Conservation (phyloP, 2,113 vertebrate species). For the Saguinus midas region DNA sequence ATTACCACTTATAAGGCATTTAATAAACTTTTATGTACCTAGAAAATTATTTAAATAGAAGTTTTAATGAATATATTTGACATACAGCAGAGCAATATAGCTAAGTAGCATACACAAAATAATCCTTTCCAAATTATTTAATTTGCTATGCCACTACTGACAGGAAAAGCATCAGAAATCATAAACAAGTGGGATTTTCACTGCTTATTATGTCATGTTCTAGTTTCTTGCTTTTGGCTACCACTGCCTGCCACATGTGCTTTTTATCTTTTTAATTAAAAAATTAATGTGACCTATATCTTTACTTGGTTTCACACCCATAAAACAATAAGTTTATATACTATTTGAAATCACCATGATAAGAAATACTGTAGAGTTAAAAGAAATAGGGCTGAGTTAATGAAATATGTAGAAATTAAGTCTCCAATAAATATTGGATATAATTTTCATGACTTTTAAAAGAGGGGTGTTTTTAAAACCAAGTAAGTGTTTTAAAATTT, state of each 20-base stretch:
- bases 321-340: neutral
- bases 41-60: neutral
- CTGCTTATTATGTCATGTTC: constrained; percentile 39
- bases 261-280: constrained; percentile 62
- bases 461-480: neutral
- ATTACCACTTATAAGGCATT: neutral
- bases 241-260: constrained; percentile 39
- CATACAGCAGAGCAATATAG: neutral
- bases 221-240: constrained; percentile 50
- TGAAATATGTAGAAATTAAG: neutral
- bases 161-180: neutral
- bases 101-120: neutral
- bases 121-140: neutral
- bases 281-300: constrained; percentile 9
- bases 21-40: neutral
- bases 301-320: neutral
- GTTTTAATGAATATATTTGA: constrained; percentile 15
- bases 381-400: neutral
- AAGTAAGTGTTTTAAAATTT: neutral
- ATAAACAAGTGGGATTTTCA: constrained; percentile 51
- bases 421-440: neutral
- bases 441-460: neutral
- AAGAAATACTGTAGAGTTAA: neutral
- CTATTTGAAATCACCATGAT: neutral
- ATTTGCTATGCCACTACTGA: neutral